A percentile compares a stretch with the other conserved stretches of the same genome.
phyloP scores from a whole-genome alignment of 2,888 invertebrate genomes.

The Thelaira solivaga region DNA sequence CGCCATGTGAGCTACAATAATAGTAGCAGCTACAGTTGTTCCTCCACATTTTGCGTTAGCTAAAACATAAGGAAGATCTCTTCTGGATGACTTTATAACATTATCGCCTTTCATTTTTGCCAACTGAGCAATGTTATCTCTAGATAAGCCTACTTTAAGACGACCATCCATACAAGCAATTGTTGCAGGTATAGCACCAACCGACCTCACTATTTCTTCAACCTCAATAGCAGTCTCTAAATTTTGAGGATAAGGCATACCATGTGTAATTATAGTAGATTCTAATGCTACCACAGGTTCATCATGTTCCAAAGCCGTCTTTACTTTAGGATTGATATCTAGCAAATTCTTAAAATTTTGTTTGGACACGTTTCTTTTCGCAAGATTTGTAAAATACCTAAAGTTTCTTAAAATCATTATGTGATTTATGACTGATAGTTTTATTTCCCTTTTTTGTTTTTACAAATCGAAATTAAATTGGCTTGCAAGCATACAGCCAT shows the following conservation, averaged over 20 bases:
- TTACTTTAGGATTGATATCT: constrained; percentile 81
- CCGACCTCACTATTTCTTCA: constrained; percentile 83
- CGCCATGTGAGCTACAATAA: constrained; percentile 88
- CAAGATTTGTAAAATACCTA: neutral
- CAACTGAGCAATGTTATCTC: constrained; percentile 82
- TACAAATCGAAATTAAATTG: too few species aligned
- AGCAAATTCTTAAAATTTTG: constrained; percentile 65
- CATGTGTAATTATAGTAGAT: constrained; percentile 98
- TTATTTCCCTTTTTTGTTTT: neutral
- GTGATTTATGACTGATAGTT: neutral
- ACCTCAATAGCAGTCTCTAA: constrained; percentile 82
- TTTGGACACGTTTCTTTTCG: neutral
- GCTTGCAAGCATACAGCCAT: too few species aligned
- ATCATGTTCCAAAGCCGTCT: constrained; percentile 80
- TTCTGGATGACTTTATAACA: constrained; percentile 88
- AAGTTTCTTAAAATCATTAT: constrained; percentile 36
- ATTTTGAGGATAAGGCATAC: constrained; percentile 97
- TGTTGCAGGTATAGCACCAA: constrained; percentile 94
- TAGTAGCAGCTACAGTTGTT: constrained; percentile 97
- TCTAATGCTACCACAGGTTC: constrained; percentile 94
- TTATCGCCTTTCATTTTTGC: constrained; percentile 76
- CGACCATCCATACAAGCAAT: constrained; percentile 91
- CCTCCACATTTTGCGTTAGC: constrained; percentile 88
- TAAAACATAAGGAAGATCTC: constrained; percentile 88
- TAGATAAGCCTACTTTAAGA: constrained; percentile 86